A percentile compares a stretch with the other conserved stretches of the same genome.
These are phyloP conservation scores for Schizaphis graminum DNA, from an alignment of 2,888 invertebrate species.

Conservation along the genomic window DNA sequence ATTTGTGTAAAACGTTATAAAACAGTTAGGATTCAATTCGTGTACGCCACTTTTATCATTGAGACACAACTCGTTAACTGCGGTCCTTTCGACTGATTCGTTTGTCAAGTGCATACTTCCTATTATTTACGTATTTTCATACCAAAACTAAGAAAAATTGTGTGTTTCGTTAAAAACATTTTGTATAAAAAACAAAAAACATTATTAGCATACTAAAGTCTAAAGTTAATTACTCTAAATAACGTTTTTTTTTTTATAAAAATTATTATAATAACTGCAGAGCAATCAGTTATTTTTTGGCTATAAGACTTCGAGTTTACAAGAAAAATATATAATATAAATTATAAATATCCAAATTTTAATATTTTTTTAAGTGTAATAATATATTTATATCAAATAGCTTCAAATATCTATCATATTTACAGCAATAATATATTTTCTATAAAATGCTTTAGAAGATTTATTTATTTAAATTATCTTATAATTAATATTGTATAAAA, in stretches of 20 bases:
- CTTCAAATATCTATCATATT: not conserved
- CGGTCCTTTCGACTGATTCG: not conserved
- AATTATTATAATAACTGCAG: too few relatives aligned
- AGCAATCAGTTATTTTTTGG: not conserved
- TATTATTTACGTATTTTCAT: not conserved
- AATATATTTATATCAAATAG: not conserved
- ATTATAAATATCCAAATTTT: not conserved
- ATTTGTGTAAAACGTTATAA: too few relatives aligned
- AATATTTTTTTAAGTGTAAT: not conserved
- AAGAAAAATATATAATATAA: not conserved
- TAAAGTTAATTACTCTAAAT: not conserved
- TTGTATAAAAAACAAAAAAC: not conserved
- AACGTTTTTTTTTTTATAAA: not conserved
- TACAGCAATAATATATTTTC: not conserved
- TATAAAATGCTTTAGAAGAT: not conserved
- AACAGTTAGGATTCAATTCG: too few relatives aligned
- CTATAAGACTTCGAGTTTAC: too few relatives aligned
- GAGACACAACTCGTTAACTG: too few relatives aligned
- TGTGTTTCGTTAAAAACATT: not conserved
- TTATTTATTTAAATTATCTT: not conserved
- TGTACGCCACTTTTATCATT: too few relatives aligned
- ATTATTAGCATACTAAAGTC: too few relatives aligned
- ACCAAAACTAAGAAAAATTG: not conserved
- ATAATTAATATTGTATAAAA: not conserved
- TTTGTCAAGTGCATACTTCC: not conserved